Evolutionary conservation across 2,888 invertebrate genomes (phyloP).

Genomic region (Crepidodera aurea): DNA sequence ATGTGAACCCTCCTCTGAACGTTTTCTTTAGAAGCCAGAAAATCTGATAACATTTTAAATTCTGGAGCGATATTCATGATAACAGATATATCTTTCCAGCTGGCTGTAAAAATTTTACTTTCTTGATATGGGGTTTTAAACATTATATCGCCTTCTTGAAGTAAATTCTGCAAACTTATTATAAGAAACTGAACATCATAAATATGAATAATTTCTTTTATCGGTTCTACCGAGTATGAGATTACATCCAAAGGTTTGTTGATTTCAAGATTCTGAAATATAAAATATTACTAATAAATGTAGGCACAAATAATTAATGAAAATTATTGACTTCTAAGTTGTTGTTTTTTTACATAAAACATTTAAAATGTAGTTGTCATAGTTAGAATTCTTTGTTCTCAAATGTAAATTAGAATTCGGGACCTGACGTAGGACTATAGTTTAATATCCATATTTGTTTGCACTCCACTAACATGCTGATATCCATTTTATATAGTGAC

Average conservation of each 20-base stretch:
- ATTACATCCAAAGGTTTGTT: constrained; percentile 30
- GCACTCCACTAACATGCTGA: no score
- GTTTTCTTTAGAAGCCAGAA: constrained; percentile 16
- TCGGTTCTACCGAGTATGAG: constrained; percentile 36
- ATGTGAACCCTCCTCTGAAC: constrained; percentile 28
- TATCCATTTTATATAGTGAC: no score
- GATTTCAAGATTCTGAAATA: constrained; percentile 33
- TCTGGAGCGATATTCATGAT: constrained; percentile 27
- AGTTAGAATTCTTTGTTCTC: no score
- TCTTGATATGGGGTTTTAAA: constrained; percentile 12
- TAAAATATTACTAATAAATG: no score
- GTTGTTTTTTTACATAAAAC: no score
- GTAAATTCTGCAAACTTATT: constrained; percentile 33
- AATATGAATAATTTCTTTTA: constrained; percentile 39
- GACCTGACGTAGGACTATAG: no score
- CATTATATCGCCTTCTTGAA: constrained; percentile 31
- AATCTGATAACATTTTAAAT: constrained; percentile 27
- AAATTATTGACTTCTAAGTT: no score
- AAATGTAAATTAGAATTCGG: no score
- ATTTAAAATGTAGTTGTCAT: no score
- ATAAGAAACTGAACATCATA: constrained; percentile 38
- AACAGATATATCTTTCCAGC: constrained; percentile 34
- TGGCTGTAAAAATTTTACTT: constrained; percentile 19
- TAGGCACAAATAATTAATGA: no score
- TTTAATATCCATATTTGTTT: no score